These are phyloP conservation scores for Chunga burmeisteri DNA, from an alignment of 2,113 vertebrate species.

Conservation along the genomic window DNA sequence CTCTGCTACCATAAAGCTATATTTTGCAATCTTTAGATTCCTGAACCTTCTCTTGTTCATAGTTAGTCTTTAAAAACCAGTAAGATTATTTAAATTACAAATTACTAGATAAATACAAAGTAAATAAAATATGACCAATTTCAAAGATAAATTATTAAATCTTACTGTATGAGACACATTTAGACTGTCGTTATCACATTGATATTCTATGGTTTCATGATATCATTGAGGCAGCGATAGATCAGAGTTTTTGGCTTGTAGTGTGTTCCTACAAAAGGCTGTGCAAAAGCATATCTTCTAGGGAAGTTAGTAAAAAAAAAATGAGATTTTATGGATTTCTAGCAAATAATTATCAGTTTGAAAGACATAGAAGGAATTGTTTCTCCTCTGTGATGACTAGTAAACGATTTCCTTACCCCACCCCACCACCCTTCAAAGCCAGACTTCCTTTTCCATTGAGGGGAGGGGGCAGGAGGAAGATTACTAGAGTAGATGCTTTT, in stretches of 20 bases:
- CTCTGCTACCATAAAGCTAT: not conserved
- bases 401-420: fast-evolving
- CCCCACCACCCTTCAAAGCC: not conserved
- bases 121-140: not conserved
- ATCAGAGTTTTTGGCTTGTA: not conserved
- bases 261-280: not conserved
- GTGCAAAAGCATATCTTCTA: not conserved
- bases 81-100: not conserved
- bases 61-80: not conserved
- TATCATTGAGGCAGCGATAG: not conserved
- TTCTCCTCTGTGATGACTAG: not conserved
- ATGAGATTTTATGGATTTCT: not conserved
- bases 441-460: not conserved
- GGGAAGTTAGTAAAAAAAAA: not conserved
- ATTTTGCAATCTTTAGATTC: not conserved
- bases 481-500: not conserved
- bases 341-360: not conserved
- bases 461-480: fast-evolving
- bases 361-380: not conserved
- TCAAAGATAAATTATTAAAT: not conserved
- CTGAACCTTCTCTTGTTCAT: not conserved
- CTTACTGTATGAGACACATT: not conserved
- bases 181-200: not conserved
- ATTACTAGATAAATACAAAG: not conserved
- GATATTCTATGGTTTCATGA: not conserved